phyloP scores from a whole-genome alignment of 2,797 vertebrate species.

The Sebastes nivosus region DNA sequence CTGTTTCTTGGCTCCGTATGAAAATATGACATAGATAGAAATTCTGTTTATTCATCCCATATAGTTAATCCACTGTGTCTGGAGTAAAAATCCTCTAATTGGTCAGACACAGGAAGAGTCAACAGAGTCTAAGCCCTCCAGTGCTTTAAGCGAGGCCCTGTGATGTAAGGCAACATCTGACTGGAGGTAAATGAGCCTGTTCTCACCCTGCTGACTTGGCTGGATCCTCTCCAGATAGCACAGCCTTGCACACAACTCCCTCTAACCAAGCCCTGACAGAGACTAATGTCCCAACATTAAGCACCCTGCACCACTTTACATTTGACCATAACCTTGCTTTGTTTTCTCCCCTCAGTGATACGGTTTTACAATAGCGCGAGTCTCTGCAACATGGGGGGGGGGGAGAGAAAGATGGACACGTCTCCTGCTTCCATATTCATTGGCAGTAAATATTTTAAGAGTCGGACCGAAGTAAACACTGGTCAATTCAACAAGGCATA shows the following conservation, averaged over 20 bases:
- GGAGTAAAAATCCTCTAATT: constrained; percentile 29
- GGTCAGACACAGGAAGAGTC: constrained; percentile 19
- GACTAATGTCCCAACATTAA: constrained; percentile 74
- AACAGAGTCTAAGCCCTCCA: constrained; percentile 27
- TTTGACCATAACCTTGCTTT: constrained; percentile 62
- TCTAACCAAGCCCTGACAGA: constrained; percentile 67
- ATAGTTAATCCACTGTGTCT: neutral
- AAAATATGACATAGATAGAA: neutral
- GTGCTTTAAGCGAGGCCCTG: constrained; percentile 47
- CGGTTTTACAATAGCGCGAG: neutral
- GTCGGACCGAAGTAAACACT: constrained; percentile 56
- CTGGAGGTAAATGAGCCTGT: constrained; percentile 71
- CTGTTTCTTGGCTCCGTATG: neutral
- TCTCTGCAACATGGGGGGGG: neutral
- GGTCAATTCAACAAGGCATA: constrained; percentile 43
- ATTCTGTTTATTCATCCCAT: neutral
- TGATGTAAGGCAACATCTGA: constrained; percentile 62
- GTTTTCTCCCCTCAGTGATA: constrained; percentile 27
- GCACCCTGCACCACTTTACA: constrained; percentile 63
- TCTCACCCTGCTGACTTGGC: constrained; percentile 70
- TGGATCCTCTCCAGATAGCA: constrained; percentile 69
- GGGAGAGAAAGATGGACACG: constrained; percentile 4
- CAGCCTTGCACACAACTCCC: constrained; percentile 50
- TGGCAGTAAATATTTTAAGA: constrained; percentile 67
- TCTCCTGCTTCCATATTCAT: constrained; percentile 60